Conservation (phyloP, 2,113 vertebrate genomes). For the Lepisosteus osseus region DNA sequence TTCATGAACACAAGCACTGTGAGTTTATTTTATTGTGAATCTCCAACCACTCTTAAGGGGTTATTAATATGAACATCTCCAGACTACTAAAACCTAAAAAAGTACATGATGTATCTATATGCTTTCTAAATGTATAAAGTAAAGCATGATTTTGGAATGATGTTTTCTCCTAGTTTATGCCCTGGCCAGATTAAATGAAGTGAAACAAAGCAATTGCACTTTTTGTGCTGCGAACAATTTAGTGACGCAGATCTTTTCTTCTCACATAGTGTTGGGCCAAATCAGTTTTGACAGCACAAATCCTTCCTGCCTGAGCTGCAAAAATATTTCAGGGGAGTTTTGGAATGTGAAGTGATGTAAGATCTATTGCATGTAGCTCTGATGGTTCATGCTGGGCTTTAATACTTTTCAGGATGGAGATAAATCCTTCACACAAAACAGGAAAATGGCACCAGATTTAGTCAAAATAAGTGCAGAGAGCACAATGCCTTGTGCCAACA, state of each 20-base stretch:
- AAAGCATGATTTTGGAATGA: no score
- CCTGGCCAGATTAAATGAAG: not conserved
- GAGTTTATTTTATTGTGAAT: no score
- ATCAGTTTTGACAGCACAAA: conserved; percentile 22
- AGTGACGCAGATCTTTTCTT: not conserved
- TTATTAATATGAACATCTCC: no score
- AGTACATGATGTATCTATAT: no score
- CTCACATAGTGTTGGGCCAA: not conserved
- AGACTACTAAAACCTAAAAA: no score
- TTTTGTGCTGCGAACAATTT: not conserved
- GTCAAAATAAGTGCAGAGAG: conserved; percentile 22
- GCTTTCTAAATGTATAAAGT: no score
- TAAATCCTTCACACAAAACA: conserved; percentile 21
- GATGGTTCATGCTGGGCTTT: not conserved
- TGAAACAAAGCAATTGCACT: not conserved
- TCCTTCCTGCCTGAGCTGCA: not conserved
- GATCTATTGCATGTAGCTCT: not conserved
- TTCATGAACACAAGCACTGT: no score
- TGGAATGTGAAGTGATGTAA: not conserved
- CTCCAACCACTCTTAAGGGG: no score
- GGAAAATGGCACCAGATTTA: conserved; percentile 32
- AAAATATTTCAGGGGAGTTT: not conserved
- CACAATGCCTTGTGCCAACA: conserved; percentile 3
- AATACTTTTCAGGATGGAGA: conserved; percentile 14
- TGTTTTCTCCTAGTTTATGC: no score